phyloP scores from a whole-genome alignment of 2,888 invertebrate genomes.

The Ophion slaviceki region DNA sequence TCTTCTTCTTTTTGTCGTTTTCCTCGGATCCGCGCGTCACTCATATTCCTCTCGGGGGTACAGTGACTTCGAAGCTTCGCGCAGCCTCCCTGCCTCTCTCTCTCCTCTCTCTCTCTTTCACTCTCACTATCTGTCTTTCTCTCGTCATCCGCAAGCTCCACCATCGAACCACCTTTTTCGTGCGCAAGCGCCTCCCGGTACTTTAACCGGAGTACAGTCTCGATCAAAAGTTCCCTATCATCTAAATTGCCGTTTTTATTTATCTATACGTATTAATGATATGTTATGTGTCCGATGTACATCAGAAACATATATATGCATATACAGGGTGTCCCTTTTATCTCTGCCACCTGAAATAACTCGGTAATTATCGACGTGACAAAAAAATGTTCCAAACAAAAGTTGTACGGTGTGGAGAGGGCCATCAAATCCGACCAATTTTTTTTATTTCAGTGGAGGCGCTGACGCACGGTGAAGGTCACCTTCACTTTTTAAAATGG shows the following conservation, averaged over 20 bases:
- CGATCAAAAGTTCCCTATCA: neutral
- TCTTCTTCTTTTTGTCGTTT: slow-evolving; percentile 10
- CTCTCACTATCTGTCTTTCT: neutral
- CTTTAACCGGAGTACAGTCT: neutral
- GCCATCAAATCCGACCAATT: too few species aligned
- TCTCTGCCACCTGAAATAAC: too few species aligned
- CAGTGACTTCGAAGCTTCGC: neutral
- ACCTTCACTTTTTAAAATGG: too few species aligned
- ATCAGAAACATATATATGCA: too few species aligned
- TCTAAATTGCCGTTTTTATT: neutral
- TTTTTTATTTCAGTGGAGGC: too few species aligned
- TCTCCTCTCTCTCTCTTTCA: neutral
- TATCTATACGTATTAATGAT: neutral
- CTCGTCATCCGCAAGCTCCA: slow-evolving; percentile 1
- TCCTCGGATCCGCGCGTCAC: slow-evolving; percentile 11
- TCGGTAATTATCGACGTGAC: too few species aligned
- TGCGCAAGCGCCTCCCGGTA: slow-evolving; percentile 19
- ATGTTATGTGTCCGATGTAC: neutral
- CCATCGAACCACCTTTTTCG: slow-evolving; percentile 17
- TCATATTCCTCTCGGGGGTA: neutral
- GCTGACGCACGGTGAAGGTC: too few species aligned
- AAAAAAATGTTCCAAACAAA: too few species aligned
- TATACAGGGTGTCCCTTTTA: too few species aligned
- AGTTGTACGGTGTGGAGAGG: too few species aligned
- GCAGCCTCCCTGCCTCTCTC: neutral